Conservation (phyloP, 2,888 invertebrate species). For the Fissipunctia ypsillon region DNA sequence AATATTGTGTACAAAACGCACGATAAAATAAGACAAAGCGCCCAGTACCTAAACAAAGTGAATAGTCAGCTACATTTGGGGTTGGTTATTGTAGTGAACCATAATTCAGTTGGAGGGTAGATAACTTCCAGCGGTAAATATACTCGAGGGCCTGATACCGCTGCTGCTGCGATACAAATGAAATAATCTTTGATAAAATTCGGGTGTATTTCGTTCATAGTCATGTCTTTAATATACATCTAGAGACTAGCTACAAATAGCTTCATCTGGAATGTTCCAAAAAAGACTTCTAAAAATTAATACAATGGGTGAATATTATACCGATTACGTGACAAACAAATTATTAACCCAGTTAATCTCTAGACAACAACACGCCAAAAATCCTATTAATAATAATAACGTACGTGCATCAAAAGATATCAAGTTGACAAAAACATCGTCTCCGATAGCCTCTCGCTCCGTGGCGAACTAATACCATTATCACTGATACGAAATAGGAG, state of each 20-base stretch:
- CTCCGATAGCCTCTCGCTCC: slow-evolving; percentile 43
- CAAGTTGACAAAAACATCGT: slow-evolving; percentile 53
- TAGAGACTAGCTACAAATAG: slow-evolving; percentile 6
- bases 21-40: slow-evolving; percentile 56
- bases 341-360: not conserved
- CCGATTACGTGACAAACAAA: not conserved
- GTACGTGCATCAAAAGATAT: slow-evolving; percentile 20
- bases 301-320: not conserved
- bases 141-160: slow-evolving; percentile 73
- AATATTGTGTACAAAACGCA: slow-evolving; percentile 37
- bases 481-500: slow-evolving; percentile 62
- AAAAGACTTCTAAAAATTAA: not conserved
- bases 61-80: slow-evolving; percentile 67
- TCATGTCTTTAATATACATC: slow-evolving; percentile 4
- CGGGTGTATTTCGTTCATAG: slow-evolving; percentile 21
- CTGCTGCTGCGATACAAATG: slow-evolving; percentile 66
- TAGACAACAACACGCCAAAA: slow-evolving; percentile 4
- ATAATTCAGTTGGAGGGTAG: slow-evolving; percentile 77
- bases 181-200: slow-evolving; percentile 70
- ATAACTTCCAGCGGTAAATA: slow-evolving; percentile 74
- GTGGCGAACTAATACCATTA: slow-evolving; percentile 60
- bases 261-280: slow-evolving; percentile 5
- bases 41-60: slow-evolving; percentile 56
- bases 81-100: slow-evolving; percentile 74
- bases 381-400: slow-evolving; percentile 12